Conservation (phyloP, 2,113 vertebrate genomes). For the Ciconia boyciana region DNA sequence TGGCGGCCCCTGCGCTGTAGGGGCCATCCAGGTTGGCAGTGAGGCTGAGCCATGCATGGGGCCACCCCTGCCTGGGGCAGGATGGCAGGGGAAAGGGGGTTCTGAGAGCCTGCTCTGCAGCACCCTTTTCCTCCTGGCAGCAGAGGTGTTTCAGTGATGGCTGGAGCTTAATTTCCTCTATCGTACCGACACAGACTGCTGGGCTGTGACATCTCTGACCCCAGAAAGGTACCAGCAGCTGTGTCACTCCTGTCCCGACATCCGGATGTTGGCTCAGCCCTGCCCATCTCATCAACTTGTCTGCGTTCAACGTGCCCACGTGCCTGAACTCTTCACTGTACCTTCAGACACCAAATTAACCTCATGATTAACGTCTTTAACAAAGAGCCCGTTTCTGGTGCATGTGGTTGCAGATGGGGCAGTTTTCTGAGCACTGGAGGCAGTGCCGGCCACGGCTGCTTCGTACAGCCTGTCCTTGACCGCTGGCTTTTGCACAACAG, state of each 20-base stretch:
- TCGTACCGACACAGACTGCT: rapidly evolving
- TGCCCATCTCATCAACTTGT: background rate
- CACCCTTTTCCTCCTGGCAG: background rate
- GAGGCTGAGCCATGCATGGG: background rate
- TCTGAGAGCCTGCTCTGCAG: background rate
- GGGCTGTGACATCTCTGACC: background rate
- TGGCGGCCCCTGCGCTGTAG: background rate
- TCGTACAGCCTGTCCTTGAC: background rate
- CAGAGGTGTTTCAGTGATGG: background rate
- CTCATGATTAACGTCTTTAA: background rate
- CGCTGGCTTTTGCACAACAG: background rate
- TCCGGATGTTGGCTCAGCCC: background rate
- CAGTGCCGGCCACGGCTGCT: background rate
- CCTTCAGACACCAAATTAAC: background rate
- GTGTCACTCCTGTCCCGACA: background rate
- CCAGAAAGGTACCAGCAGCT: background rate
- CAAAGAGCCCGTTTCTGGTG: background rate
- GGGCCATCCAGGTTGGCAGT: rapidly evolving
- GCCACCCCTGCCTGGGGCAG: background rate
- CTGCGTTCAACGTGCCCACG: background rate
- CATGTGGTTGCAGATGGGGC: background rate
- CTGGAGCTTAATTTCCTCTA: background rate
- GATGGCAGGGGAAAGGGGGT: background rate
- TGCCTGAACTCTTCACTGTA: background rate
- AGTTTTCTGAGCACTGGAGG: background rate